These are phyloP conservation scores for Apocrypta bakeri DNA, from an alignment of 1,140 invertebrate species.

Conservation along the genomic window DNA sequence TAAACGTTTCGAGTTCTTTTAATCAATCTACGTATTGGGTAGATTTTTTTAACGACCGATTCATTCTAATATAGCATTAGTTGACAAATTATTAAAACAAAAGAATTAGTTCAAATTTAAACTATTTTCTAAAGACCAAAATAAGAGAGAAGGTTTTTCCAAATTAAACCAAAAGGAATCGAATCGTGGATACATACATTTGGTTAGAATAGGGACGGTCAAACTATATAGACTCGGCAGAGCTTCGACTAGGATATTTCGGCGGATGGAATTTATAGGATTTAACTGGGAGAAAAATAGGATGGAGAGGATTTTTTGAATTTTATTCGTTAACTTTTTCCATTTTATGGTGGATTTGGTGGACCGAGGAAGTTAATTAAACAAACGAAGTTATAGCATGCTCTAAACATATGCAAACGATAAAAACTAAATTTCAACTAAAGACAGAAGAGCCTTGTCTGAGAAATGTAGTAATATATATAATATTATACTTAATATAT, in stretches of 20 bases:
- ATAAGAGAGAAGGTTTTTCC: too few relatives aligned
- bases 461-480: conserved; percentile 72
- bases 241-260: conserved; percentile 49
- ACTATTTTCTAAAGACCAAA: too few relatives aligned
- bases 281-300: conserved; percentile 23
- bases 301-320: not conserved
- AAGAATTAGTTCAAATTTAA: too few relatives aligned
- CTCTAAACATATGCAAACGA: conserved; percentile 76
- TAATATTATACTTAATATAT: conserved; percentile 61
- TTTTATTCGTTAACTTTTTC: conserved; percentile 32
- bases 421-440: conserved; percentile 75
- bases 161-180: too few relatives aligned
- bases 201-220: too few relatives aligned
- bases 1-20: too few relatives aligned
- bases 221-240: conserved; percentile 67
- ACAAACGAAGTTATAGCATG: conserved; percentile 71
- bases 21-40: too few relatives aligned
- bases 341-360: conserved; percentile 52
- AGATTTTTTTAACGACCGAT: too few relatives aligned
- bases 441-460: conserved; percentile 75
- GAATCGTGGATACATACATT: too few relatives aligned
- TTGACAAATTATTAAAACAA: too few relatives aligned
- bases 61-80: too few relatives aligned
- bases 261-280: conserved; percentile 23
- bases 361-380: conserved; percentile 66